phyloP scores from a whole-genome alignment of 2,113 vertebrate species.

The Alethe castanea region DNA sequence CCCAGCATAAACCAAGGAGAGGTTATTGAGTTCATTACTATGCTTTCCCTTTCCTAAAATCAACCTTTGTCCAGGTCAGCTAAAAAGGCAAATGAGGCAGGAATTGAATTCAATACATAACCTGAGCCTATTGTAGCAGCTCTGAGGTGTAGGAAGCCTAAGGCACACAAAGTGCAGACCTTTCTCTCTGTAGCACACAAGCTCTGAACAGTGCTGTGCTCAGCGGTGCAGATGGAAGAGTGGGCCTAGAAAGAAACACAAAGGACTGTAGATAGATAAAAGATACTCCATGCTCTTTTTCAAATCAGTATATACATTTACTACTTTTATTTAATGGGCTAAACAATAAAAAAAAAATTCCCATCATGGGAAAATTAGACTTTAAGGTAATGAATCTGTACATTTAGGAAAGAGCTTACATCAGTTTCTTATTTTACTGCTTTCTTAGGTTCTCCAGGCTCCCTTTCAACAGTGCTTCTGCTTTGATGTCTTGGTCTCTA shows the following conservation, averaged over 20 bases:
- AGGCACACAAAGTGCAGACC: background rate
- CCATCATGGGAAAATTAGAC: background rate
- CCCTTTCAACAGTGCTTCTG: background rate
- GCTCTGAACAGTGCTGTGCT: background rate
- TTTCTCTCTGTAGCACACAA: background rate
- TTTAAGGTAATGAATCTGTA: background rate
- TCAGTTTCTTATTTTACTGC: background rate
- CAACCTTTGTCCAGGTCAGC: background rate
- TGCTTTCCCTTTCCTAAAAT: background rate
- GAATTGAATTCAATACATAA: background rate
- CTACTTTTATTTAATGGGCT: background rate
- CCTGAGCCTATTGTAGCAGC: background rate
- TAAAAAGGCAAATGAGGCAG: background rate
- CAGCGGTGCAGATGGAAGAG: background rate
- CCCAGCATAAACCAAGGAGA: background rate
- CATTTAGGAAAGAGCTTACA: background rate
- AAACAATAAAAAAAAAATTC: slow-evolving; percentile 35
- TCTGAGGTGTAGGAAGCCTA: background rate
- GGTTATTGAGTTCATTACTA: background rate
- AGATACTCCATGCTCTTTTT: background rate
- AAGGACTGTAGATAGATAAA: background rate
- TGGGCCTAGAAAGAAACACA: background rate
- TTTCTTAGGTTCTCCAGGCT: background rate
- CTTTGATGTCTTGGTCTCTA: slow-evolving; percentile 33
- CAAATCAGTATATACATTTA: background rate